Conservation (phyloP, 2,888 invertebrate genomes). For the Calameuta pallipes region DNA sequence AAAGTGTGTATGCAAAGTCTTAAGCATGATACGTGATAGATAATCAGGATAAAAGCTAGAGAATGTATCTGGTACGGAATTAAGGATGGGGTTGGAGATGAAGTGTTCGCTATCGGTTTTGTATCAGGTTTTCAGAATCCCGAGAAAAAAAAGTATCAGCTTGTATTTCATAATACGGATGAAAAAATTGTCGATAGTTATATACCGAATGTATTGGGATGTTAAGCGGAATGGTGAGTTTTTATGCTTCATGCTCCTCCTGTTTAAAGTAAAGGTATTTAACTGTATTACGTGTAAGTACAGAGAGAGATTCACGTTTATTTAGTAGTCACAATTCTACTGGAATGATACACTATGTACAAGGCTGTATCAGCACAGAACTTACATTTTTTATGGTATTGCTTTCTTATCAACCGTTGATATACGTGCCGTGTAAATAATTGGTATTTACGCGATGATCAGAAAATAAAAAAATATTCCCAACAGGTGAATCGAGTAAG, state of each 20-base stretch:
- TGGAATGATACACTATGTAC: constrained; percentile 54
- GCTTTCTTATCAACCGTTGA: not conserved
- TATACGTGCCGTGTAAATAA: not conserved
- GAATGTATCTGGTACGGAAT: not conserved
- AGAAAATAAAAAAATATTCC: not conserved
- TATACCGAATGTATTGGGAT: not conserved
- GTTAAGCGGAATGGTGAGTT: not conserved
- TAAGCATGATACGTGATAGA: not conserved
- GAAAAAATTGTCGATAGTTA: not conserved
- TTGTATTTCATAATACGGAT: not conserved
- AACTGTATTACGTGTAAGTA: not conserved
- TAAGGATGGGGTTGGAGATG: not conserved
- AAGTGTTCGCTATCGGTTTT: constrained; percentile 26
- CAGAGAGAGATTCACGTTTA: not conserved
- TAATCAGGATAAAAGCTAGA: not conserved
- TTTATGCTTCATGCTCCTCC: not conserved
- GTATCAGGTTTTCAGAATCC: constrained; percentile 30
- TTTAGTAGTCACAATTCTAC: constrained; percentile 37
- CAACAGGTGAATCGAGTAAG: not conserved
- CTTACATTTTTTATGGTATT: not conserved
- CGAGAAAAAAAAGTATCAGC: not conserved
- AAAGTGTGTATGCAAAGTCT: not conserved
- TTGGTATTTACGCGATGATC: not conserved
- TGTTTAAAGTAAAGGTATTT: not conserved
- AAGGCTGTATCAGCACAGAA: constrained; percentile 23